These are phyloP conservation scores for Stictonetta naevosa DNA, from an alignment of 2,113 vertebrate genomes.

Conservation along the genomic window DNA sequence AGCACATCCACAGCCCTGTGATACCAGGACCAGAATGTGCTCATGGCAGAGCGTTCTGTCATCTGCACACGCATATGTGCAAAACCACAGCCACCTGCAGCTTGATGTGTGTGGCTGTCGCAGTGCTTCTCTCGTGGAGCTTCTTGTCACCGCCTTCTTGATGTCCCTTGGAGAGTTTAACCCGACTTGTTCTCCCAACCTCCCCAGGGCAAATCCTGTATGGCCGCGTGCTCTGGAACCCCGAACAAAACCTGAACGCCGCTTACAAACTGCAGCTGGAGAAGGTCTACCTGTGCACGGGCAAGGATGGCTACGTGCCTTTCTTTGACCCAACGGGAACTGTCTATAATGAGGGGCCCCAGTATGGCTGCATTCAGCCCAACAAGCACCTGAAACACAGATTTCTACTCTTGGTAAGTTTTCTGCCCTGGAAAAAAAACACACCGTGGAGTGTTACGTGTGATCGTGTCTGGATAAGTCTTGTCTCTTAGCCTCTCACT, in stretches of 20 bases:
- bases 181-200: background rate
- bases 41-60: fast-evolving
- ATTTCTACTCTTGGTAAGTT: constrained; percentile 92
- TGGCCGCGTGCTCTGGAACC: constrained; percentile 94
- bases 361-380: constrained; percentile 97
- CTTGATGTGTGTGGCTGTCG: background rate
- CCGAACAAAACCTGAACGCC: constrained; percentile 93
- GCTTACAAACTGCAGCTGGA: constrained; percentile 95
- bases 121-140: fast-evolving
- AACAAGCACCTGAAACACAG: constrained; percentile 95
- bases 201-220: constrained; percentile 91
- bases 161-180: background rate
- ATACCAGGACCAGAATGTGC: fast-evolving
- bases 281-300: constrained; percentile 97
- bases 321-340: constrained; percentile 97
- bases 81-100: fast-evolving
- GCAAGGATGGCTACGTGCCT: constrained; percentile 92
- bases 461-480: fast-evolving
- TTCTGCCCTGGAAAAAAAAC: background rate
- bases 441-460: fast-evolving
- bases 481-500: background rate
- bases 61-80: too few species aligned
- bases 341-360: constrained; percentile 94
- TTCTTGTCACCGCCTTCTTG: background rate
- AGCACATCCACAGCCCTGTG: background rate